Percentiles rank a stretch among this genome's conserved stretches.
phyloP scores from a whole-genome alignment of 2,888 invertebrate species.

The Chamaedrilus cognettii region DNA sequence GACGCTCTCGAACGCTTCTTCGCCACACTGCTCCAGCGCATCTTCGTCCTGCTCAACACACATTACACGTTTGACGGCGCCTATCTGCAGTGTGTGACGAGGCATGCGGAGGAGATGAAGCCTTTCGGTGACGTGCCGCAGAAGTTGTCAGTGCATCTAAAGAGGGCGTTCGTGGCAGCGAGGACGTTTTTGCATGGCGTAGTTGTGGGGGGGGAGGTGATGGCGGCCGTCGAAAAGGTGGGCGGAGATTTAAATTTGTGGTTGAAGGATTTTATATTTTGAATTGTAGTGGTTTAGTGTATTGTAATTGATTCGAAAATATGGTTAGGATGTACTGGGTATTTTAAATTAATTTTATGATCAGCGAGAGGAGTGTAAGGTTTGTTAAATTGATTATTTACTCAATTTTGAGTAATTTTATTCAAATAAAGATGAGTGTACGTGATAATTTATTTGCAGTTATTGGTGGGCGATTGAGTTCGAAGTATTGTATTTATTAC shows the following conservation, averaged over 20 bases:
- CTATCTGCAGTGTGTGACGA: constrained; percentile 82
- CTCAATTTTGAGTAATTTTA: too few relatives aligned
- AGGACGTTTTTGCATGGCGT: constrained; percentile 91
- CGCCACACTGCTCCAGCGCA: constrained; percentile 84
- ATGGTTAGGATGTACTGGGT: too few relatives aligned
- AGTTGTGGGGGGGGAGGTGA: constrained; percentile 77
- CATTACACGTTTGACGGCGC: constrained; percentile 83
- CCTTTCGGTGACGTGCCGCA: constrained; percentile 95
- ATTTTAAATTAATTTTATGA: too few relatives aligned
- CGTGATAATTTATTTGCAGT: too few relatives aligned
- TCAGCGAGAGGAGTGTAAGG: too few relatives aligned
- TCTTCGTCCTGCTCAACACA: constrained; percentile 87
- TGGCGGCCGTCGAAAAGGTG: constrained; percentile 60
- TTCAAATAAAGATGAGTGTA: too few relatives aligned
- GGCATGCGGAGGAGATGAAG: constrained; percentile 89
- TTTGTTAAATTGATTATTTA: too few relatives aligned
- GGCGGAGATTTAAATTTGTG: too few relatives aligned
- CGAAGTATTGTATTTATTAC: too few relatives aligned
- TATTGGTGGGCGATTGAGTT: too few relatives aligned
- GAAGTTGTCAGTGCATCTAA: constrained; percentile 85
- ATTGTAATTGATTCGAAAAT: neutral
- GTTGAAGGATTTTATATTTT: neutral
- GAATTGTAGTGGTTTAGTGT: neutral
- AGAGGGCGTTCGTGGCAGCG: constrained; percentile 92
- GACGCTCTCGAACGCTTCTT: constrained; percentile 85